A percentile compares a stretch with the other conserved stretches of the same genome.
Conservation (phyloP, 2,113 vertebrate species). For the Oncorhynchus tshawytscha region DNA sequence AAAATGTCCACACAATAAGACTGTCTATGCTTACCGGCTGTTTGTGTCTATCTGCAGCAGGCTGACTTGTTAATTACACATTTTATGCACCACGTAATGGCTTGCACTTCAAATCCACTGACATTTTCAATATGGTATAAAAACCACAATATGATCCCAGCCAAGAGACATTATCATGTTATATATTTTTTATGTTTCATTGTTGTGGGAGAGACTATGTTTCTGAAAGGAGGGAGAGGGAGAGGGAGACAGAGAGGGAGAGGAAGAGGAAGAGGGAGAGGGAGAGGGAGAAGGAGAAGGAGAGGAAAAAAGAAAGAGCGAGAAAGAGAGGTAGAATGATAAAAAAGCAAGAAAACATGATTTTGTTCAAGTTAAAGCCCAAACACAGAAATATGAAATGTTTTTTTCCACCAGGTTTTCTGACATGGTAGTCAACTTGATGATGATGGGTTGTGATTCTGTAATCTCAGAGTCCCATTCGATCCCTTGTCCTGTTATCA, state of each 20-base stretch:
- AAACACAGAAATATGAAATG: not conserved
- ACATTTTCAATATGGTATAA: not conserved
- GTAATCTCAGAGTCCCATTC: slow-evolving; percentile 6
- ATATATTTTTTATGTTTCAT: not conserved
- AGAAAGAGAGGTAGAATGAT: too few species aligned
- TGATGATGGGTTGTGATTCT: not conserved
- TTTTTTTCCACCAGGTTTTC: not conserved
- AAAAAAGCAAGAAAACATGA: not conserved
- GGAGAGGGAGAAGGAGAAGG: too few species aligned
- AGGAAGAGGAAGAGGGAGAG: too few species aligned
- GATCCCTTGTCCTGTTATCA: slow-evolving; percentile 14
- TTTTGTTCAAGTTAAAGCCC: not conserved
- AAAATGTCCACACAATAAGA: not conserved
- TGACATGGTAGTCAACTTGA: not conserved
- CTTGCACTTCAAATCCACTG: not conserved
- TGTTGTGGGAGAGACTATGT: not conserved
- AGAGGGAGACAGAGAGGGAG: too few species aligned
- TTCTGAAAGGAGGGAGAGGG: not conserved
- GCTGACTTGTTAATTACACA: not conserved
- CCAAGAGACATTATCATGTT: not conserved
- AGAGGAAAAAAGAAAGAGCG: too few species aligned
- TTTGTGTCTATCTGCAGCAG: not conserved
- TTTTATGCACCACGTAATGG: not conserved
- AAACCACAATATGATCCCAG: not conserved
- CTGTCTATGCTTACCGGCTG: not conserved